These are phyloP conservation scores for Parasteatoda tepidariorum DNA, from an alignment of 1,140 invertebrate genomes.

Conservation along the genomic window DNA sequence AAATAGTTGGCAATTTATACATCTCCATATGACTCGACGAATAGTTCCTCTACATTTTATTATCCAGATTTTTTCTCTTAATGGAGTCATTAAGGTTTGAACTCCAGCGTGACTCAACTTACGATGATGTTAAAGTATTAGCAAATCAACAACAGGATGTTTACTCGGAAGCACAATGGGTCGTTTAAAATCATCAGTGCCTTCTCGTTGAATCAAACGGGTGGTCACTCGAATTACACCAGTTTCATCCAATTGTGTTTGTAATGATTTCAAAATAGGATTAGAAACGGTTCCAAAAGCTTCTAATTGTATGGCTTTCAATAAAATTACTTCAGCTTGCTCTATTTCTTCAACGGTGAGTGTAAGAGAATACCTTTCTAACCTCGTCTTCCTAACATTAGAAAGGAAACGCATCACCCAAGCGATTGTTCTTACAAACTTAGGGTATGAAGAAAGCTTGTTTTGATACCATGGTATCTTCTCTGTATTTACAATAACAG, in stretches of 20 bases:
- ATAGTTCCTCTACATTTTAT: neutral
- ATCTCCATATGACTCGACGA: neutral
- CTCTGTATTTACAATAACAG: neutral
- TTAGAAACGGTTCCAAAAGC: neutral
- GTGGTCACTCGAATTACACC: conserved; percentile 5
- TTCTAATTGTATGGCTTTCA: conserved; percentile 6
- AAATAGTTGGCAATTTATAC: neutral
- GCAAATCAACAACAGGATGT: neutral
- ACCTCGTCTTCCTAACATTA: neutral
- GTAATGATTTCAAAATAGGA: neutral
- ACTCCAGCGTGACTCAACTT: neutral
- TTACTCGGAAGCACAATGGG: neutral
- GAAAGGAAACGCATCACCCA: neutral
- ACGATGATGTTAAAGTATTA: neutral
- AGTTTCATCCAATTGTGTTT: neutral
- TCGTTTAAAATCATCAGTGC: neutral
- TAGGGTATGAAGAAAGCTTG: neutral
- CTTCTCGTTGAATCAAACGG: neutral
- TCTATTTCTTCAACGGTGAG: conserved; percentile 18
- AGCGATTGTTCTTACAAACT: neutral
- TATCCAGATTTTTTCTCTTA: neutral
- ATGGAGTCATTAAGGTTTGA: neutral
- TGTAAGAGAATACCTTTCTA: neutral
- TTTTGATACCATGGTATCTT: neutral
- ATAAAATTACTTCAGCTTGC: neutral